These are phyloP conservation scores for Lycophotia porphyrea DNA, from an alignment of 2,888 invertebrate species.

Conservation along the genomic window DNA sequence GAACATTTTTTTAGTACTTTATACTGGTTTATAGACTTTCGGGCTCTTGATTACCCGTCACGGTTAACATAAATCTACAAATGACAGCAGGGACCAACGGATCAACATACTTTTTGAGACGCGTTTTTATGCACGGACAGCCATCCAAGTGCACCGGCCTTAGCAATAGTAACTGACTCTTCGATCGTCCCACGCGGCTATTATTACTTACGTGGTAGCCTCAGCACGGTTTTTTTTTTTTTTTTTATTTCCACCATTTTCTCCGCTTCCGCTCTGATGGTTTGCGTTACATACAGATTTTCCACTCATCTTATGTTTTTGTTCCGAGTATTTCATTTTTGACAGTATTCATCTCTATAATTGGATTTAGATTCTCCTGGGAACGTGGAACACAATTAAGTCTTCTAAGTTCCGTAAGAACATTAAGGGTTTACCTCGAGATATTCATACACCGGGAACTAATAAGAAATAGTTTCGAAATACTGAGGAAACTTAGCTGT, in stretches of 20 bases:
- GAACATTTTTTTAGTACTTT: too few relatives aligned
- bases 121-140: not conserved
- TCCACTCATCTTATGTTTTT: not conserved
- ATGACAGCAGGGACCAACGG: not conserved
- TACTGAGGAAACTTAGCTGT: constrained; percentile 37
- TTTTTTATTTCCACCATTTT: not conserved
- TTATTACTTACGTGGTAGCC: not conserved
- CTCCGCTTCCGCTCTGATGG: not conserved
- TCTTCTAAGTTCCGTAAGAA: constrained; percentile 16
- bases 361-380: not conserved
- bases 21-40: not conserved
- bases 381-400: not conserved
- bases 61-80: not conserved
- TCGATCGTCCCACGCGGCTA: not conserved
- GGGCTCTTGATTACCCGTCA: not conserved
- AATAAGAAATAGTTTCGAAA: constrained; percentile 53
- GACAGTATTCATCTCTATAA: not conserved
- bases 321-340: not conserved
- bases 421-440: constrained; percentile 23
- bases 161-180: not conserved
- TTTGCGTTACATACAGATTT: not conserved
- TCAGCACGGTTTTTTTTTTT: not conserved
- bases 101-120: not conserved
- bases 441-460: constrained; percentile 39
- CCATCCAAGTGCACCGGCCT: not conserved